Evolutionary conservation across 2,888 invertebrate species (phyloP), one percentile per base, ranked within the genome.

Genomic region (Drosophila borealis): DNA sequence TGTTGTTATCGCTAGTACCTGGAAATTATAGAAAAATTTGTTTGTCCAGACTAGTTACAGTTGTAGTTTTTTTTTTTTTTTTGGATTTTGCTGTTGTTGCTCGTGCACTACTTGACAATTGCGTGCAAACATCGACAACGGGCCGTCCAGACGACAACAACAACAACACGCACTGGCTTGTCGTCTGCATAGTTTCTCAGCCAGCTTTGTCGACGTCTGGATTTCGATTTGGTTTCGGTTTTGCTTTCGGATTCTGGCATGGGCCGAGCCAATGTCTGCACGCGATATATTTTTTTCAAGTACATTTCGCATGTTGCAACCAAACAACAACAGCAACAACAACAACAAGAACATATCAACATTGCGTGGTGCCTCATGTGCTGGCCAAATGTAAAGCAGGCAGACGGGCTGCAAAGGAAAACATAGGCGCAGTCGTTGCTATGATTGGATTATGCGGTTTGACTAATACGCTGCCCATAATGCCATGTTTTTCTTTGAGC

Each of bases 1-100:
- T 61, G 56, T 50, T 70, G 65, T 68, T 81, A 72, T 72, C 75
- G 84, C 56, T 37, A 60, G 78, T 67, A 73, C 73, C 73, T 70
- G 85, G 63, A 87, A 79, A 81, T 88, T 81, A 87, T 81, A 84
- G 68, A 88, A 82, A 85, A 82, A 85, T 82, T 87, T 88, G 85
- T 82, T 88, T 85, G 82, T 57, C 85, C 82, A 82, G 88, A 88
- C 82, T 81, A 54, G 72, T 78, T 78, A 67, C 41, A 73, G 67
- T 73, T 62, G 70, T 56, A 42, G 59, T 60, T 66, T 51, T 49
- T 49, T 37, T 45, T 56, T 62, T 57, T 69, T 51, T 46, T 33
- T 44, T 39, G 34, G 54, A 39, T 53, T 33, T 41, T 49, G 65
- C 55, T 63, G 55, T 37, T 62, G 44, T 39, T 60, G 51, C 53